Percentiles rank a stretch among this genome's conserved stretches.
phyloP scores from a whole-genome alignment of 2,888 invertebrate species.

The Isoperla grammatica region DNA sequence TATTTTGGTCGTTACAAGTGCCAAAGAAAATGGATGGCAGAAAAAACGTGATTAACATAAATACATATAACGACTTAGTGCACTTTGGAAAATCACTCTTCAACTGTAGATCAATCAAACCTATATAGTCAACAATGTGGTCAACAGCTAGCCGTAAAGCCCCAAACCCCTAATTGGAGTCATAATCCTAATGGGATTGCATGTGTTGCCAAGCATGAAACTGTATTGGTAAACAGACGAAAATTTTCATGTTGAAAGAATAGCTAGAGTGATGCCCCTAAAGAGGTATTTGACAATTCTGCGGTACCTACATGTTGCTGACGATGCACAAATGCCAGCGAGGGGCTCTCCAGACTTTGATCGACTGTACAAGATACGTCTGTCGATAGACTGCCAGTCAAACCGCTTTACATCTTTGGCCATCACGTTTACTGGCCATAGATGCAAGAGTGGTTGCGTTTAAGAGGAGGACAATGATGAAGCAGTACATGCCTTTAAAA shows the following conservation, averaged over 20 bases:
- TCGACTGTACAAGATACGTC: slow-evolving; percentile 34
- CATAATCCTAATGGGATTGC: too few relatives aligned
- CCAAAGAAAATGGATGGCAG: too few relatives aligned
- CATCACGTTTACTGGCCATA: background rate
- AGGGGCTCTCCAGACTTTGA: slow-evolving; percentile 29
- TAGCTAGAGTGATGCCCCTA: background rate
- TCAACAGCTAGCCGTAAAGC: too few relatives aligned
- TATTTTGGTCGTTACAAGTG: too few relatives aligned
- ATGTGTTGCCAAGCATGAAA: too few relatives aligned
- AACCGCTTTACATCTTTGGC: background rate
- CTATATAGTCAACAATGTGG: too few relatives aligned
- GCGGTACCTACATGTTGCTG: slow-evolving; percentile 6
- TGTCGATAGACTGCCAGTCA: too few relatives aligned
- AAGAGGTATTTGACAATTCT: background rate
- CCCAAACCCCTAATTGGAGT: too few relatives aligned
- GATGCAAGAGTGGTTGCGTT: slow-evolving; percentile 1
- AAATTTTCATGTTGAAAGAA: slow-evolving; percentile 9
- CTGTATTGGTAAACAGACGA: slow-evolving; percentile 17
- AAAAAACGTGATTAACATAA: too few relatives aligned
- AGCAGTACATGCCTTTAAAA: slow-evolving; percentile 33
- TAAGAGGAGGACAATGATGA: background rate
- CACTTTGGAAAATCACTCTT: too few relatives aligned
- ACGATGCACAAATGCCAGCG: slow-evolving; percentile 1
- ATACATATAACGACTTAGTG: too few relatives aligned
- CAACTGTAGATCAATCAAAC: too few relatives aligned